Evolutionary conservation across 2,888 invertebrate genomes (phyloP), one percentile per base, ranked within the genome.

Genomic region (Coleophora flavipennella): DNA sequence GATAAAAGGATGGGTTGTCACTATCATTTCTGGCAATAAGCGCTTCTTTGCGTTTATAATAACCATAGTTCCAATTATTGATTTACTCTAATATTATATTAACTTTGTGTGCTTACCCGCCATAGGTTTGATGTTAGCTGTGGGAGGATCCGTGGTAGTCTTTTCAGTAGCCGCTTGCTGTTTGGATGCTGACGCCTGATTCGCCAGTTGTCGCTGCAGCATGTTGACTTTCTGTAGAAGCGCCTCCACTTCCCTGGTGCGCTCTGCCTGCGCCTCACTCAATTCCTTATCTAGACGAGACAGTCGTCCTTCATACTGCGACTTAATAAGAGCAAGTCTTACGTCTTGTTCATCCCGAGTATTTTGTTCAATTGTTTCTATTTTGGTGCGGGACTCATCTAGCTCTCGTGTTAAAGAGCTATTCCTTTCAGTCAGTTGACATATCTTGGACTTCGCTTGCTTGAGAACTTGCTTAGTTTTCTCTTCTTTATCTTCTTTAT

Each of bases 81-180:
- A 20, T 4, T 20, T 20, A 20, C 20, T 4, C 6, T 4, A 20
- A 20, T 20, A 20, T 20, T 4, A 20, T 4, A 20, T 20, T 20
- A 20, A 6, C 10, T 32, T 39, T 31, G 13, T 13, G 66, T 74
- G 57, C 77, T 69, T 85, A 55, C 94, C 94, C 2, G 96, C 93
- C 92, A 97, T 95, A 0, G 97, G 97, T 69, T 95, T 95, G 33
- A 97, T 97, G 65, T 97, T 97, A 4, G 97, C 97, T 1, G 96
- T 97, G 0, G 88, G 88, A 9, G 89, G 87, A 28, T 89, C 89
- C 2, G 85, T 83, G 9, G 85, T 84, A 2, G 85, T 73, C 58
- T 89, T 89, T 38, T 89, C 89, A 8, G 72, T 55, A 1, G 73
- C 60, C 43, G 87, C 72, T 59, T 89, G 77, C 54, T 89, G 85